phyloP scores from a whole-genome alignment of 2,888 invertebrate genomes.

The Dioctria rufipes region DNA sequence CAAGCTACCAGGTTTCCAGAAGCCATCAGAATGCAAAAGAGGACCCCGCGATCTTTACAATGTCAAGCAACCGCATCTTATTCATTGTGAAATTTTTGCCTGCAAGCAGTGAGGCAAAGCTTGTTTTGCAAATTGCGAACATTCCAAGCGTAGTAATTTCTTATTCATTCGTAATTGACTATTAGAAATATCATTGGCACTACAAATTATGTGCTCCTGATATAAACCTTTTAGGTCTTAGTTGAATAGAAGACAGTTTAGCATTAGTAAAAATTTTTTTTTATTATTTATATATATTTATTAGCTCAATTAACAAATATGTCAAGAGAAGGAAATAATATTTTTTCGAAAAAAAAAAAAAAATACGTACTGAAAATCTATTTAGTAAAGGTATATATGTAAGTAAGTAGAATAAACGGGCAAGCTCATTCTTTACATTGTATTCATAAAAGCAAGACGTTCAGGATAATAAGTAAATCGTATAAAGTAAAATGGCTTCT shows the following conservation, averaged over 20 bases:
- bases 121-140: too few species aligned
- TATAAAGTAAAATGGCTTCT: constrained; percentile 8
- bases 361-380: background rate
- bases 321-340: background rate
- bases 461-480: background rate
- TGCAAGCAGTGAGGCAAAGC: too few species aligned
- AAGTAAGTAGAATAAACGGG: background rate
- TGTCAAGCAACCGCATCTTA: too few species aligned
- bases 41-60: too few species aligned
- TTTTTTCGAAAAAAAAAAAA: background rate
- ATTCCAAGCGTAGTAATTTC: too few species aligned
- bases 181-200: too few species aligned
- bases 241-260: constrained; percentile 1
- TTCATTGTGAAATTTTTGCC: too few species aligned
- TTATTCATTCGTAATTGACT: too few species aligned
- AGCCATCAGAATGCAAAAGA: too few species aligned
- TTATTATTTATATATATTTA: too few species aligned
- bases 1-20: too few species aligned
- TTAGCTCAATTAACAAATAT: too few species aligned
- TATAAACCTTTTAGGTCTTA: constrained; percentile 7
- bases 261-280: constrained; percentile 4
- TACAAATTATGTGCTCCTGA: background rate
- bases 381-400: background rate
- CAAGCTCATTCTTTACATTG: constrained; percentile 9
- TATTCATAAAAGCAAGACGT: background rate